phyloP scores from a whole-genome alignment of 2,888 invertebrate species.

The Drymonia ruficornis region DNA sequence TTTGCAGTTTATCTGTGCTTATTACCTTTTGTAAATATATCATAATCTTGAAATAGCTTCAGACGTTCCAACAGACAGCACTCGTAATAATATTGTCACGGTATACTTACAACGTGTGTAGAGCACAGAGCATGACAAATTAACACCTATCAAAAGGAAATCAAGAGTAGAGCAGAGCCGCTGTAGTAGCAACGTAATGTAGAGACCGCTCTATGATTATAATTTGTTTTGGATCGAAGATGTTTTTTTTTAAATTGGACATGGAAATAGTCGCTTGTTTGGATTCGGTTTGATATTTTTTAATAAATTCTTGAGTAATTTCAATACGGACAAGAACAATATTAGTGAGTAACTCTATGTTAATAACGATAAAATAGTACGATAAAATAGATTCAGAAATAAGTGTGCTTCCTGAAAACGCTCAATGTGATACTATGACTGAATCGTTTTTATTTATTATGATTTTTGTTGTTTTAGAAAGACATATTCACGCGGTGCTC shows the following conservation, averaged over 20 bases:
- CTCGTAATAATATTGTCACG: constrained; percentile 42
- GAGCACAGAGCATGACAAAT: constrained; percentile 65
- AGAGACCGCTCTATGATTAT: constrained; percentile 13
- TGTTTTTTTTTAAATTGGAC: neutral
- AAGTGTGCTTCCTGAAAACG: no score
- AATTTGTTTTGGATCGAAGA: neutral
- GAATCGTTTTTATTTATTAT: no score
- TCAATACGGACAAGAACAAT: no score
- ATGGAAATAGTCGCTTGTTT: neutral
- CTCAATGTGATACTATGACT: no score
- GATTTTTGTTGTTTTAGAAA: no score
- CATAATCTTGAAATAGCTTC: neutral
- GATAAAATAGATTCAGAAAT: no score
- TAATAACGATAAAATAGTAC: no score
- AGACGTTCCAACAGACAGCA: constrained; percentile 32
- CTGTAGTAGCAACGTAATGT: constrained; percentile 38
- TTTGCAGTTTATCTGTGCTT: no score
- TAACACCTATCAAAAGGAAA: constrained; percentile 76
- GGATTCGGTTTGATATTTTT: neutral
- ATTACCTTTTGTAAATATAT: neutral
- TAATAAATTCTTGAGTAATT: no score
- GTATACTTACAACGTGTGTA: constrained; percentile 44
- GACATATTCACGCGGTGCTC: no score
- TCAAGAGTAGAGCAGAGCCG: constrained; percentile 53
- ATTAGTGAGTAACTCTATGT: no score